These are phyloP conservation scores for Aurelia aurita DNA, from an alignment of 30 jellyfish, hydroid and myxozoan species.

Conservation along the genomic window DNA sequence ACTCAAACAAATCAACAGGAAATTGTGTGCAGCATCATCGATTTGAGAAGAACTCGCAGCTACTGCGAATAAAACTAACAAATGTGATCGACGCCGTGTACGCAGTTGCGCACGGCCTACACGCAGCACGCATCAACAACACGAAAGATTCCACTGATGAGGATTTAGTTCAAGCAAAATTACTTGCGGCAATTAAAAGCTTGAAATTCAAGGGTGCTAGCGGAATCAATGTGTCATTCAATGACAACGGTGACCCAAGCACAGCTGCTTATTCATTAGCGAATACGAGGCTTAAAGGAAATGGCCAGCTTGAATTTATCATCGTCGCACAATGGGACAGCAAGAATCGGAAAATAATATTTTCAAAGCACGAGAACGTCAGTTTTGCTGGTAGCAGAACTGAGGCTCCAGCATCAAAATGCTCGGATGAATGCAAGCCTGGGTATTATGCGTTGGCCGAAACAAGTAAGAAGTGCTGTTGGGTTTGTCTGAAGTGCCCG, in stretches of 20 bases:
- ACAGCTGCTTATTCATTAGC: constrained; percentile 67
- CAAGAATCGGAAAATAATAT: constrained; percentile 28
- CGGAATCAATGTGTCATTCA: constrained; percentile 53
- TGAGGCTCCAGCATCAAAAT: constrained; percentile 47
- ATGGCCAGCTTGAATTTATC: constrained; percentile 33
- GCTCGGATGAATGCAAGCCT: constrained; percentile 71
- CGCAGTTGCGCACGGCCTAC: constrained; percentile 68
- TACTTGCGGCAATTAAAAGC: constrained; percentile 32
- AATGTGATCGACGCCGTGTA: constrained; percentile 72
- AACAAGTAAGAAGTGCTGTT: constrained; percentile 64
- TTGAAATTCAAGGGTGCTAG: constrained; percentile 47
- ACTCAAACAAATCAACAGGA: neutral
- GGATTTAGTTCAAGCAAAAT: neutral
- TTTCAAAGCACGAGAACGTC: neutral
- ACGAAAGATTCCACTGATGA: neutral
- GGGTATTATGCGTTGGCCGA: constrained; percentile 62
- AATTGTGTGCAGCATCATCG: neutral
- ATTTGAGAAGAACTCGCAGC: neutral
- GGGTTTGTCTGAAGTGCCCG: constrained; percentile 80
- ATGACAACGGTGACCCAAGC: constrained; percentile 66
- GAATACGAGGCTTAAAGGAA: constrained; percentile 25
- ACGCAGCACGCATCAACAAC: neutral
- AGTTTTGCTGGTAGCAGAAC: constrained; percentile 45
- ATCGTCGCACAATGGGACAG: constrained; percentile 61
- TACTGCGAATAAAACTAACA: constrained; percentile 40